These are phyloP conservation scores for Poeciliopsis prolifica DNA, from an alignment of 2,113 vertebrate species.

Conservation along the genomic window DNA sequence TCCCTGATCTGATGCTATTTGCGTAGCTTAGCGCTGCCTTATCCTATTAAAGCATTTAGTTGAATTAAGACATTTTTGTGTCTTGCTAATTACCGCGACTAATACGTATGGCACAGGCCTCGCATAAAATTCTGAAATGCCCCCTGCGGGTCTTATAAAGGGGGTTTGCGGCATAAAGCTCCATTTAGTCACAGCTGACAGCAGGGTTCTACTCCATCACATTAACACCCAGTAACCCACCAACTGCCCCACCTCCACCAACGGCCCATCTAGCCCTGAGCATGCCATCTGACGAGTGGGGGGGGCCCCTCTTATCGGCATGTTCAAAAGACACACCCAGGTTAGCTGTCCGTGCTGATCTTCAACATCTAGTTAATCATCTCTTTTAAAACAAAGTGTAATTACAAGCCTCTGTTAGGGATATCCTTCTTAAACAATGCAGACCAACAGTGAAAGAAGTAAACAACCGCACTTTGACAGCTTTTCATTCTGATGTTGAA, in stretches of 20 bases:
- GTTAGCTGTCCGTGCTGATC: slow-evolving; percentile 26
- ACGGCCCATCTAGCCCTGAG: slow-evolving; percentile 38
- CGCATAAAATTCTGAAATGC: slow-evolving; percentile 47
- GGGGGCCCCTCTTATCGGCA: slow-evolving; percentile 17
- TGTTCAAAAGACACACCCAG: slow-evolving; percentile 40
- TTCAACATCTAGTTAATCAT: slow-evolving; percentile 58
- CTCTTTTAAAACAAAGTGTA: slow-evolving; percentile 49
- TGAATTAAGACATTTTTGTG: slow-evolving; percentile 59
- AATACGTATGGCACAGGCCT: slow-evolving; percentile 42
- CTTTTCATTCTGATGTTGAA: slow-evolving; percentile 52
- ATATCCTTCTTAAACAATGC: slow-evolving; percentile 61
- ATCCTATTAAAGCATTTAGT: slow-evolving; percentile 42
- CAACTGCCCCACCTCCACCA: slow-evolving; percentile 42
- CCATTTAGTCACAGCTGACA: slow-evolving; percentile 72
- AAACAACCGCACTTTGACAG: slow-evolving; percentile 48
- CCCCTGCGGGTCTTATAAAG: slow-evolving; percentile 45
- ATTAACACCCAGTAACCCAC: slow-evolving; percentile 54
- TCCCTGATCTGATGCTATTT: slow-evolving; percentile 41
- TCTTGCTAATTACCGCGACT: slow-evolving; percentile 45
- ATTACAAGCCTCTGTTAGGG: slow-evolving; percentile 36
- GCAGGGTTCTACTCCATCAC: slow-evolving; percentile 60
- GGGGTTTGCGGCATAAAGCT: slow-evolving; percentile 46
- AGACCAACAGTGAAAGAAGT: slow-evolving; percentile 20
- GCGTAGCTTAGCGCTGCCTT: slow-evolving; percentile 9
- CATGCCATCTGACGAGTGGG: slow-evolving; percentile 42